phyloP scores from a whole-genome alignment of 2,113 vertebrate genomes.

The Pheucticus melanocephalus region DNA sequence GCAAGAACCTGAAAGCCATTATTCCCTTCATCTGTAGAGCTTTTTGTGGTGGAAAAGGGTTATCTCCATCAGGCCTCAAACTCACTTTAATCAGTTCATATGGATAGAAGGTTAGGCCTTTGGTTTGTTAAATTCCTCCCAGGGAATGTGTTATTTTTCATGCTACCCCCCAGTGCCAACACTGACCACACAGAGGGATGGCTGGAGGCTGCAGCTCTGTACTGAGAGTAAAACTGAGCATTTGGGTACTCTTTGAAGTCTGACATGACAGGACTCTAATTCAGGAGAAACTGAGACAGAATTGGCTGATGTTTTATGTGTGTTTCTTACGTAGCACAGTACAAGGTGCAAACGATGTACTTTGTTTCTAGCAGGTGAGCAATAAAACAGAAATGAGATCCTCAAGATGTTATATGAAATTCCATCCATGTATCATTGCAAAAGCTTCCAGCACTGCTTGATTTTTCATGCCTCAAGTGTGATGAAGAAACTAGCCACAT shows the following conservation, averaged over 20 bases:
- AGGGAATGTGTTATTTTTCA: not conserved
- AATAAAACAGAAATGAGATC: not conserved
- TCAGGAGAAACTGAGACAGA: not conserved
- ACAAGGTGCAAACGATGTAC: fast-evolving
- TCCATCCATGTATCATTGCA: not conserved
- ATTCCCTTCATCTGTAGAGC: not conserved
- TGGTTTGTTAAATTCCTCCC: not conserved
- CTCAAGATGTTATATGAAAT: not conserved
- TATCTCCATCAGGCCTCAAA: not conserved
- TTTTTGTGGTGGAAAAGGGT: not conserved
- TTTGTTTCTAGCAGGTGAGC: not conserved
- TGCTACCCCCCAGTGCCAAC: not conserved
- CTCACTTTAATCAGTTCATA: not conserved
- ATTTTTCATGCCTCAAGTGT: not conserved
- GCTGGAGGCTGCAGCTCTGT: not conserved
- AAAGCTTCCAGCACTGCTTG: not conserved
- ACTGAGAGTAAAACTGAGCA: not conserved
- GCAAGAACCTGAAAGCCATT: not conserved
- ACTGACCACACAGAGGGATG: not conserved
- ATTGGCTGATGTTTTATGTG: not conserved
- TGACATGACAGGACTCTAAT: not conserved
- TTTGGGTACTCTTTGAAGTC: not conserved
- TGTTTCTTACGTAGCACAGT: not conserved
- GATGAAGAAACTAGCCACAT: not conserved
- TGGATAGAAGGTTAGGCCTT: not conserved